These are phyloP conservation scores for Parauchenoglanis punctatus DNA, from an alignment of 2,797 vertebrate genomes.

Conservation along the genomic window DNA sequence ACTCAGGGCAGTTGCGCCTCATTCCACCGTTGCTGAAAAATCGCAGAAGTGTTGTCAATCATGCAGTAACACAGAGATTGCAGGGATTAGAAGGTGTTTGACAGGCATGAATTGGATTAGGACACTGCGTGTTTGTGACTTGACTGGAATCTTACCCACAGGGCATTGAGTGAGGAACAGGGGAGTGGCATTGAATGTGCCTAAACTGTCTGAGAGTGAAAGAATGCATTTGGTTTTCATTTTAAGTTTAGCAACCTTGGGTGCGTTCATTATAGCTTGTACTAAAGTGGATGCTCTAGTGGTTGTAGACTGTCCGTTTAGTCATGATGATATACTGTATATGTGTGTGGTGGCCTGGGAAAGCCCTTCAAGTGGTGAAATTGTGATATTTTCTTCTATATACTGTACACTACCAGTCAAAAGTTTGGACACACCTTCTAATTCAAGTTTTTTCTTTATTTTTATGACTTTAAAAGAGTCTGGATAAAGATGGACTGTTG, in stretches of 20 bases:
- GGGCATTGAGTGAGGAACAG: conserved; percentile 16
- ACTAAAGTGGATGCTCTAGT: not conserved
- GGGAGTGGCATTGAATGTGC: not conserved
- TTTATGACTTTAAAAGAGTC: too few relatives aligned
- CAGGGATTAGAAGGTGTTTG: conserved; percentile 47
- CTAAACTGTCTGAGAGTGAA: not conserved
- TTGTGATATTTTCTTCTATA: not conserved
- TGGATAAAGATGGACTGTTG: too few relatives aligned
- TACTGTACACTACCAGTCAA: too few relatives aligned
- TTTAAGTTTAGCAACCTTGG: not conserved
- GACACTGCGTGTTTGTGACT: conserved; percentile 24
- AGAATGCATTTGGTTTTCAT: conserved; percentile 2
- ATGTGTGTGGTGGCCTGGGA: not conserved
- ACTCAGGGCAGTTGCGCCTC: not conserved
- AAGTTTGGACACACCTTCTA: too few relatives aligned
- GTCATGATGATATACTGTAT: not conserved
- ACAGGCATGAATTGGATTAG: conserved; percentile 49
- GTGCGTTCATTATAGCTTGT: not conserved
- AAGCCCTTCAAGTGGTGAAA: not conserved
- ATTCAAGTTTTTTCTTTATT: too few relatives aligned
- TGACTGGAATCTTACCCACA: conserved; percentile 36
- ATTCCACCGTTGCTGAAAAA: conserved; percentile 29
- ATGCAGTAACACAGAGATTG: conserved; percentile 23
- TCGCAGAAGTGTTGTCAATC: conserved; percentile 39
- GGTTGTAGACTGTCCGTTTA: not conserved